Conservation (phyloP, 2,888 invertebrate species). For the Gasteruption jaculator region DNA sequence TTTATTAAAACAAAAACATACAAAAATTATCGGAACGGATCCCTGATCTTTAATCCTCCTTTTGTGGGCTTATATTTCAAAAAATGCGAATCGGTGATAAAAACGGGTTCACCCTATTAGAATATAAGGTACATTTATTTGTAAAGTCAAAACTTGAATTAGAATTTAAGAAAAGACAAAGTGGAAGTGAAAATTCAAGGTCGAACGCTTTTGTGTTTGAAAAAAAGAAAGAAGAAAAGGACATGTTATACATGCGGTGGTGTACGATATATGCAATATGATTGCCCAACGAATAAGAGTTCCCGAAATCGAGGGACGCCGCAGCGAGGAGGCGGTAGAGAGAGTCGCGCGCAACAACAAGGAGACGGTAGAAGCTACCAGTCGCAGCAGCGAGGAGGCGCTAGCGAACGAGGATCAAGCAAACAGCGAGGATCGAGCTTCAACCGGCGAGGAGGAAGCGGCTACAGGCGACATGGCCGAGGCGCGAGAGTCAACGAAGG, state of each 20-base stretch:
- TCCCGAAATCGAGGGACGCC: slow-evolving; percentile 5
- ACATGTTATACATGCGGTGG: too few relatives aligned
- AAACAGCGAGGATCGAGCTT: background rate
- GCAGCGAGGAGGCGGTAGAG: slow-evolving; percentile 1
- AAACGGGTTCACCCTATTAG: too few relatives aligned
- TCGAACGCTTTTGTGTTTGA: slow-evolving; percentile 7
- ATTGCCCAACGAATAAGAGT: slow-evolving; percentile 11
- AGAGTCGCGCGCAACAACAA: background rate
- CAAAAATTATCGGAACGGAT: too few relatives aligned
- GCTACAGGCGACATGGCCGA: slow-evolving; percentile 1
- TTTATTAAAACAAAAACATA: too few relatives aligned
- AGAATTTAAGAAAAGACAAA: slow-evolving; percentile 18
- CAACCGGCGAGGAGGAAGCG: slow-evolving; percentile 4
- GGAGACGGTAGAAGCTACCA: background rate
- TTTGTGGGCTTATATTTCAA: too few relatives aligned
- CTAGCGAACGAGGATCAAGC: background rate
- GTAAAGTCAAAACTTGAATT: slow-evolving; percentile 22
- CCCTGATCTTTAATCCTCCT: too few relatives aligned
- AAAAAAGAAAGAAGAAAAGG: slow-evolving; percentile 1
- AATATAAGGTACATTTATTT: too few relatives aligned
- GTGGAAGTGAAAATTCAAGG: slow-evolving; percentile 12
- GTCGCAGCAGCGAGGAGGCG: background rate
- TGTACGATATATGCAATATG: slow-evolving; percentile 11
- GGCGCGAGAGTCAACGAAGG: background rate
- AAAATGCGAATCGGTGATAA: too few relatives aligned